Conservation (phyloP, 2,888 invertebrate genomes). For the Anticlea derivata region DNA sequence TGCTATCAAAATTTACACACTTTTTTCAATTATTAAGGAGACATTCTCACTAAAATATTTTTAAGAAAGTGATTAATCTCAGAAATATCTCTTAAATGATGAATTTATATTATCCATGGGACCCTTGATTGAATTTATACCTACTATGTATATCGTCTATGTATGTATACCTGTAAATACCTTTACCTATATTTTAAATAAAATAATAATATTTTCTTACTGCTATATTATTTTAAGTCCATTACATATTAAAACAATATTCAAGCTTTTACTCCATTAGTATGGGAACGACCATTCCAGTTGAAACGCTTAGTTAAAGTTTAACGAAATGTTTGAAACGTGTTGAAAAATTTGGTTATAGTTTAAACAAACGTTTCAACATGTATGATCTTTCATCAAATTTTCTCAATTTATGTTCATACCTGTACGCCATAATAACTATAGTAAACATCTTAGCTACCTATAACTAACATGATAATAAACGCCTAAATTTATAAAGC, state of each 20-base stretch:
- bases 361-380: too few relatives aligned
- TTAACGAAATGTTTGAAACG: neutral
- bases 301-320: too few relatives aligned
- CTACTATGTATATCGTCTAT: slow-evolving; percentile 11
- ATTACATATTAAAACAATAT: neutral
- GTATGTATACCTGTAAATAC: slow-evolving; percentile 11
- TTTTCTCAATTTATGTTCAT: too few relatives aligned
- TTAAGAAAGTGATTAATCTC: neutral
- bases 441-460: too few relatives aligned
- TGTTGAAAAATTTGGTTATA: too few relatives aligned
- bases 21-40: neutral
- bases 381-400: too few relatives aligned
- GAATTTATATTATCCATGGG: slow-evolving; percentile 22
- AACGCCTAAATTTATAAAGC: too few relatives aligned
- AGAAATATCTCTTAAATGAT: slow-evolving; percentile 2
- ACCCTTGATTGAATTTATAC: slow-evolving; percentile 21
- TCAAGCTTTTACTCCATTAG: neutral
- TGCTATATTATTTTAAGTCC: neutral
- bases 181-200: slow-evolving; percentile 9
- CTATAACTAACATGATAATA: too few relatives aligned
- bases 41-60: slow-evolving; percentile 7
- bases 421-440: too few relatives aligned
- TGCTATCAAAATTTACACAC: slow-evolving; percentile 1
- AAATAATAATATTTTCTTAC: slow-evolving; percentile 8
- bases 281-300: too few relatives aligned